Evolutionary conservation across 37 sponge, comb jelly and placozoan species (phyloP), one percentile per base, ranked within the genome.

Genomic region (Haliclona indistincta): DNA sequence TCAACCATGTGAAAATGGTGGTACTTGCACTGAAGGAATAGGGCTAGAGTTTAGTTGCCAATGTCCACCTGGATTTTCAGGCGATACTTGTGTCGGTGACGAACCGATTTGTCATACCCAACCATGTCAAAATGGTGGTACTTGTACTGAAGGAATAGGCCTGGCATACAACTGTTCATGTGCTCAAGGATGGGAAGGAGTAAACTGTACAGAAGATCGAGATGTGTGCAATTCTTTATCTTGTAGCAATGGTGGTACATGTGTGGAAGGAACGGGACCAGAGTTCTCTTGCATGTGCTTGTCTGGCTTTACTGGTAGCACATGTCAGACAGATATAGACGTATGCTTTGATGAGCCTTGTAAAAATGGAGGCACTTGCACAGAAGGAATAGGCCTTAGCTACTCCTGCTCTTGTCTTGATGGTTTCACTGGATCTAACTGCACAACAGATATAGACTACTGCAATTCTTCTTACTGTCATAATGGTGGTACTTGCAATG

Each of bases 401-500:
- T 74, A 60, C 56, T 38, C 19, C n/a, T 74, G 63, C 29, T 4
- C 1, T 35, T 87, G 88, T 71, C 8, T 40, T 68, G 34, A 1
- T 47, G 89, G 81, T 23, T 84, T 74, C 56, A 70, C 33, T 71
- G 89, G 89, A 20, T 33, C 32, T 13, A 38, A 30, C 2, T 89
- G 89, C 53, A 64, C 73, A 2, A 43, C 7, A 25, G 79, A 71
- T 38, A 30, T 84, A 5, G 40, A 58, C 36, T 73, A 60, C 51
- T 84, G 85, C 40, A 7, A 26, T 5, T 13, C 41, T 41, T 37
- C n/a, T 39, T 33, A 73, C 29, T 89, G 89, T 63, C 29, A 22
- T 17, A 89, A 89, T 70, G 89, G 81, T 37, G 84, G 84, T 23
- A 80, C 76, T 1, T 89, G 89, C 38, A 42, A 19, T 4, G 79